A percentile compares a stretch with the other conserved stretches of the same genome.
Conservation (phyloP, 2,888 invertebrate species). For the Cryptus viduatorius region DNA sequence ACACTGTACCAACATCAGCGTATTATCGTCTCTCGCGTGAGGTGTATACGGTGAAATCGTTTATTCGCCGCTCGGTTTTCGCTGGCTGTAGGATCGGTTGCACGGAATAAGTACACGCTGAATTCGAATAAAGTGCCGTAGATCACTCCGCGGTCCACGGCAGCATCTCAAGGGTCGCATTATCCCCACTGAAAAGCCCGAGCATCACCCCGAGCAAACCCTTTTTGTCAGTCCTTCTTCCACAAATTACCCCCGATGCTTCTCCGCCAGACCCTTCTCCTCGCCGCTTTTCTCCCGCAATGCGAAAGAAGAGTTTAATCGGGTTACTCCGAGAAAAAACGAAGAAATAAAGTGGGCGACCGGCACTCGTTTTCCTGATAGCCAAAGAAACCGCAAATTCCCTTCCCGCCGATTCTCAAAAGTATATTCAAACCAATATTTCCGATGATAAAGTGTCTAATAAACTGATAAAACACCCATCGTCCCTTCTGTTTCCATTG, state of each 20-base stretch:
- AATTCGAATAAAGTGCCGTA: slow-evolving; percentile 80
- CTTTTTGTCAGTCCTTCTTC: slow-evolving; percentile 83
- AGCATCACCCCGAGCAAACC: slow-evolving; percentile 73
- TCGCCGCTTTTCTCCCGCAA: slow-evolving; percentile 62
- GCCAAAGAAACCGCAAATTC: slow-evolving; percentile 63
- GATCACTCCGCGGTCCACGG: slow-evolving; percentile 80
- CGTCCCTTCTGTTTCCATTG: slow-evolving; percentile 23
- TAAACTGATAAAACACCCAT: slow-evolving; percentile 42
- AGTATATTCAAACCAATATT: slow-evolving; percentile 45
- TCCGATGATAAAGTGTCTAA: slow-evolving; percentile 54
- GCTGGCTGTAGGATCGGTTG: slow-evolving; percentile 54
- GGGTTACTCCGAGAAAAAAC: slow-evolving; percentile 49
- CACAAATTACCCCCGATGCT: slow-evolving; percentile 80
- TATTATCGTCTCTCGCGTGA: slow-evolving; percentile 44
- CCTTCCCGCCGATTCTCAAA: slow-evolving; percentile 20
- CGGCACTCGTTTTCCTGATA: slow-evolving; percentile 59
- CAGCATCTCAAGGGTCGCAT: slow-evolving; percentile 84
- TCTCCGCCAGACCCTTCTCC: slow-evolving; percentile 50
- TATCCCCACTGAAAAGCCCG: slow-evolving; percentile 77
- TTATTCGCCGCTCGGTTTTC: slow-evolving; percentile 64
- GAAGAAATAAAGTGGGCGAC: slow-evolving; percentile 43
- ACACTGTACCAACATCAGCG: slow-evolving; percentile 39
- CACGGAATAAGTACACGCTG: slow-evolving; percentile 78
- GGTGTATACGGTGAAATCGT: slow-evolving; percentile 53
- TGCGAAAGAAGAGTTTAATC: slow-evolving; percentile 73